Percentiles rank a stretch among this genome's conserved stretches.
Conservation (phyloP, 1,140 invertebrate genomes). For the Drosophila jambulina region DNA sequence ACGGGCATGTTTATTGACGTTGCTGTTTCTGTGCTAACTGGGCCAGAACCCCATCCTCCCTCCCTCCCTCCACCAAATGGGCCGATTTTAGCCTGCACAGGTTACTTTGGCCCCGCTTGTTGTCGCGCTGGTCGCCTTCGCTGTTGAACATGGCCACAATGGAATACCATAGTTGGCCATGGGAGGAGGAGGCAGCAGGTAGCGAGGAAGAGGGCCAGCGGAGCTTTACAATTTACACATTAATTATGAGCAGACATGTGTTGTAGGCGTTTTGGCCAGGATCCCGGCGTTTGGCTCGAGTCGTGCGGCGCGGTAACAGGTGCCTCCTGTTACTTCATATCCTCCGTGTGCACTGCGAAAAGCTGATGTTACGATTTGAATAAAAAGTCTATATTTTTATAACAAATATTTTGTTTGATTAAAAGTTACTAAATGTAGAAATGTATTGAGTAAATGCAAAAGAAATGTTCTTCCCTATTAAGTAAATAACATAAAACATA, state of each 20-base stretch:
- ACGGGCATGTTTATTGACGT: slow-evolving; percentile 69
- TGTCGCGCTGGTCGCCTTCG: slow-evolving; percentile 62
- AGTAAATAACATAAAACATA: neutral
- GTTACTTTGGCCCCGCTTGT: slow-evolving; percentile 32
- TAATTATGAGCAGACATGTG: slow-evolving; percentile 84
- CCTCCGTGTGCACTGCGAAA: neutral
- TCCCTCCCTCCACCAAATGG: neutral
- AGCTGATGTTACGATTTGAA: rapidly evolving
- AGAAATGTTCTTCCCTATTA: neutral
- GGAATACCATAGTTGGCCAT: slow-evolving; percentile 32
- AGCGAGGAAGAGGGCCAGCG: slow-evolving; percentile 48
- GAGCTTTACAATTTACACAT: slow-evolving; percentile 83
- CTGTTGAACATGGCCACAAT: slow-evolving; percentile 68
- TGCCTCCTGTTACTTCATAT: slow-evolving; percentile 53
- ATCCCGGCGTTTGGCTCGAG: slow-evolving; percentile 18
- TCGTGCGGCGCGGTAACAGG: slow-evolving; percentile 71
- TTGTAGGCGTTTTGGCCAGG: slow-evolving; percentile 67
- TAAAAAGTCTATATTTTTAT: neutral
- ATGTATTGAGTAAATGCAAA: neutral
- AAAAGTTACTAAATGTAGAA: neutral
- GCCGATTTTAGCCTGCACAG: neutral
- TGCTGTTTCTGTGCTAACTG: slow-evolving; percentile 73
- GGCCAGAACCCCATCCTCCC: slow-evolving; percentile 23
- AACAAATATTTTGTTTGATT: neutral
- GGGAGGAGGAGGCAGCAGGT: neutral